Evolutionary conservation across 2,113 vertebrate genomes (phyloP).

Genomic region (Aegotheles bennettii): DNA sequence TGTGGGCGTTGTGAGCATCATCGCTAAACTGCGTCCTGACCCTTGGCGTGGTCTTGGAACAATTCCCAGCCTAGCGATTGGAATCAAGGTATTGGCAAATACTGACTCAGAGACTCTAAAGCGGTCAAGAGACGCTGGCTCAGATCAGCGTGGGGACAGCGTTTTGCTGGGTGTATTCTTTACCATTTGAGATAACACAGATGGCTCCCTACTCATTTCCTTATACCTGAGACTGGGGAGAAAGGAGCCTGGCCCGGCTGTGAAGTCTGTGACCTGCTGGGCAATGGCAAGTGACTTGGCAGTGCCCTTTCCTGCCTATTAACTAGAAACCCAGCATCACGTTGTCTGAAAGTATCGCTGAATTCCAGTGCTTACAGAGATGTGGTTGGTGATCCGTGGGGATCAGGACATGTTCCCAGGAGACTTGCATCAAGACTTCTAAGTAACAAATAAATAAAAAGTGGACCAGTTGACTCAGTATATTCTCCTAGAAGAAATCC

Average conservation of each 20-base stretch:
- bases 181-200: background rate
- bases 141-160: fast-evolving
- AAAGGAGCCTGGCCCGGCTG: background rate
- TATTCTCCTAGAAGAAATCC: background rate
- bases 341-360: background rate
- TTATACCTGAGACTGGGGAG: background rate
- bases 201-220: background rate
- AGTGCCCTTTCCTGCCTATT: background rate
- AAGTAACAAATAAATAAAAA: background rate
- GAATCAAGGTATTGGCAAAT: background rate
- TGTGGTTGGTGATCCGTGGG: background rate
- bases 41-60: background rate
- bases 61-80: background rate
- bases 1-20: fast-evolving
- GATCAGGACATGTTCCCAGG: background rate
- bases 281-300: background rate
- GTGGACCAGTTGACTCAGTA: background rate
- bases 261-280: background rate
- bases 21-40: background rate
- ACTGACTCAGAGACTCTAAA: background rate
- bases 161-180: background rate
- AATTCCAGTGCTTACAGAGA: background rate
- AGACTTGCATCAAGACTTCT: background rate
- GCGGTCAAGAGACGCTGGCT: background rate
- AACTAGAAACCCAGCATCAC: background rate